Base-by-base conservation (phyloP, 2,797 vertebrate genomes). In the Intellagama lesueurii region DNA sequence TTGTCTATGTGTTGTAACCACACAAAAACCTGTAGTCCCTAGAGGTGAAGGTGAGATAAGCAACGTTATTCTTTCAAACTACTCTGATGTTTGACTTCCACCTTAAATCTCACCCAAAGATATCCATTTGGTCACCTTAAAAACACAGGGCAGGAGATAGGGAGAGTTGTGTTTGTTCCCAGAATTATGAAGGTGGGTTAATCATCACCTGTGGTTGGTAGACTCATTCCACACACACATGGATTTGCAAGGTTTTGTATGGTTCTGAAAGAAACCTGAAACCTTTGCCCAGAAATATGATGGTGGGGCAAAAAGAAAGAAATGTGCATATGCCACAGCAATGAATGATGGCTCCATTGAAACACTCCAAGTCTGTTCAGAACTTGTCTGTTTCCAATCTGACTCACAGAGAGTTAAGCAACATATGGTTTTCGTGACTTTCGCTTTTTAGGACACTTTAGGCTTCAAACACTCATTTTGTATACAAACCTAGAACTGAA, bases 401-500 rank as follows among this genome's bases (percentile, higher is more conserved):
- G 86, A 88, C 84, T 47, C 1, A 28, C 69, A 75, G 2, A 47
- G 4, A 56, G 0, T 2, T 64, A 22, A n/a, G 85, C 92, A 83
- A 91, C 89, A 87, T 76, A 8, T 17, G 91, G 68, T 82, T 87
- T 89, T 82, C 1, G 68, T 24, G 4, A n/a, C 76, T 76, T 80
- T 85, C 44, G 22, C 89, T 90, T 89, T 83, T 40, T 85, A 85
- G 81, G 69, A 68, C 76, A 86, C 72, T 92, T 19, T 24, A 24
- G 85, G 14, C 49, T 88, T 89, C 80, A 68, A 89, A 72, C 52
- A 2, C 68, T 80, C 83, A 72, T 81, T 93, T 89, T 92, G 82
- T 82, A 47, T 0, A 0, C 89, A 26, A 76, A n/a, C 16, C 75
- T 89, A 81, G 83, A 86, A 80, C 0, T 89, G 89, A 49, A 93